A percentile compares a stretch with the other conserved stretches of the same genome.
phyloP scores from a whole-genome alignment of 2,888 invertebrate species.

The Leptinotarsa haldemani region DNA sequence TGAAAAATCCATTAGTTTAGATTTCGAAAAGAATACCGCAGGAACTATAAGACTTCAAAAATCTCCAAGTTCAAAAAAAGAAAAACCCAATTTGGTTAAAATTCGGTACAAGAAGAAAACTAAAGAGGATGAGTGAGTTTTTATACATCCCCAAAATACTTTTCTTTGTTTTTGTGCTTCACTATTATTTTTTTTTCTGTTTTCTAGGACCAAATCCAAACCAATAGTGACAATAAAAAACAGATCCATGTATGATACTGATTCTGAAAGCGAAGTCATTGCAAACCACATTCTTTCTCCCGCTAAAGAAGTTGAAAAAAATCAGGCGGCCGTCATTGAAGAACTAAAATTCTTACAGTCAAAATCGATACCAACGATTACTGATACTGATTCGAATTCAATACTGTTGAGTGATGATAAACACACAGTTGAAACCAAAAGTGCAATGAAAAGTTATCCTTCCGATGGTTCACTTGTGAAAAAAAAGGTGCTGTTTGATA shows the following conservation, averaged over 20 bases:
- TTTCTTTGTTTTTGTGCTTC: not conserved
- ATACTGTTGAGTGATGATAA: constrained; percentile 29
- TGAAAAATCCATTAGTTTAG: constrained; percentile 33
- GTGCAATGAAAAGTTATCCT: constrained; percentile 72
- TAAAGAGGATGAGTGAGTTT: constrained; percentile 34
- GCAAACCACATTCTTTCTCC: constrained; percentile 4
- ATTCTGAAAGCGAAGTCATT: constrained; percentile 49
- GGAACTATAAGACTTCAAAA: not conserved
- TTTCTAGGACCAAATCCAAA: constrained; percentile 30
- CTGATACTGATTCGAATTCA: constrained; percentile 39
- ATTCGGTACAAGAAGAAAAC: constrained; percentile 36
- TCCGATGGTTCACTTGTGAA: constrained; percentile 70
- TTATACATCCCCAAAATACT: not conserved
- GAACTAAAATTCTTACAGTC: constrained; percentile 45
- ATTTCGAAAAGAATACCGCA: constrained; percentile 14
- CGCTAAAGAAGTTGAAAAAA: constrained; percentile 24
- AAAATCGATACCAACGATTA: constrained; percentile 32
- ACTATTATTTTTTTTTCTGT: not conserved
- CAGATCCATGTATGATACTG: constrained; percentile 53
- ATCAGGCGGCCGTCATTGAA: constrained; percentile 46
- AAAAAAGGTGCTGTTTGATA: constrained; percentile 75
- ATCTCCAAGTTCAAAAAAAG: not conserved
- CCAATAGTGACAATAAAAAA: constrained; percentile 49
- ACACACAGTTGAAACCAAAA: constrained; percentile 62
- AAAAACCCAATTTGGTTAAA: constrained; percentile 31